phyloP scores from a whole-genome alignment of 2,113 vertebrate genomes.

The Orycteropus afer region DNA sequence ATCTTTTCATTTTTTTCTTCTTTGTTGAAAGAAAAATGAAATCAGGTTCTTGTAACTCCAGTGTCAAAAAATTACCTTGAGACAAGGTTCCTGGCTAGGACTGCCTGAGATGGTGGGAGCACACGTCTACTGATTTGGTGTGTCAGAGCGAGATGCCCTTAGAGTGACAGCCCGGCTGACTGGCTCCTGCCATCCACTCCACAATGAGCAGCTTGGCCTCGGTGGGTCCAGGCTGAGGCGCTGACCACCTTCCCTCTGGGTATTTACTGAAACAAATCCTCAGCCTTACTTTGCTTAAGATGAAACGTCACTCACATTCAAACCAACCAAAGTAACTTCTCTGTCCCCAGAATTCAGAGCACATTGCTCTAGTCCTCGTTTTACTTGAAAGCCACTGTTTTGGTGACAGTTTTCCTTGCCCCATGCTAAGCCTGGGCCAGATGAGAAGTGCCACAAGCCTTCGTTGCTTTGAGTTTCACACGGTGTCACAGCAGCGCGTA shows the following conservation, averaged over 20 bases:
- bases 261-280: not conserved
- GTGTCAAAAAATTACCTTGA: not conserved
- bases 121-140: rapidly evolving
- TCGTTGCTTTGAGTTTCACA: not conserved
- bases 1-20: too few species aligned
- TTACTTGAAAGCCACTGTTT: not conserved
- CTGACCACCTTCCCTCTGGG: not conserved
- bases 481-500: rapidly evolving
- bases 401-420: not conserved
- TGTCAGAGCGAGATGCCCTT: rapidly evolving
- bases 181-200: rapidly evolving
- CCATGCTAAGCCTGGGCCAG: not conserved
- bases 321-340: not conserved
- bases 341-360: not conserved
- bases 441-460: not conserved
- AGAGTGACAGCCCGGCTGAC: rapidly evolving
- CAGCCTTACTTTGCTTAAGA: not conserved
- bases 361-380: not conserved
- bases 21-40: too few species aligned
- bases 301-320: not conserved
- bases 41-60: not conserved
- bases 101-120: not conserved
- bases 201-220: not conserved
- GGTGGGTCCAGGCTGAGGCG: not conserved
- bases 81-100: not conserved